Evolutionary conservation across 37 sponge, comb jelly and placozoan species (phyloP), one percentile per base, ranked within the genome.

Genomic region (Halisarca cf. caerulea): DNA sequence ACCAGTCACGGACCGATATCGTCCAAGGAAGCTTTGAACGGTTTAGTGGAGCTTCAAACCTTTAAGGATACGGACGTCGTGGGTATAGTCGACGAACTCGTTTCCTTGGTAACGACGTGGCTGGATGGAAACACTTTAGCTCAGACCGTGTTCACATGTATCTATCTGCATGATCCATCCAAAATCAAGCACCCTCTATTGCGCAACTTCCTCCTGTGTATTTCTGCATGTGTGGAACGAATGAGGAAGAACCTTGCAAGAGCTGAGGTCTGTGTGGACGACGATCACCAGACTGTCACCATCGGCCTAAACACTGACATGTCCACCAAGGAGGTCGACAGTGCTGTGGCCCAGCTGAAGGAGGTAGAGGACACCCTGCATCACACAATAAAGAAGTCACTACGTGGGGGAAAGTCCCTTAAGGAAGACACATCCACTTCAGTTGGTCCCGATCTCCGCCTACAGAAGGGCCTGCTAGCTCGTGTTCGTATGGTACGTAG

Each of bases 131-230:
- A 97, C 84, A 92, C 93, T 20, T 68, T 99, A 24, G 97, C 96
- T 14, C 99, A 99, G 87, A 99, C 99, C 0, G 97, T 99, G 21
- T 95, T 93, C 84, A 95, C 99, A 0, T 93, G 97, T 82, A 77
- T 90, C 83, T 95, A 95, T 60, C 80, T 95, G 6, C 90, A 89
- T n/a, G 89, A 90, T 24, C 74, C 82, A 0, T 38, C 80, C 0
- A 28, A 37, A 18, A 68, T 95, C 0, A 85, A 95, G 66, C 70
- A 91, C 70, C 33, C 82, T 1, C 42, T 42, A n/a, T 59, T 98
- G n/a, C 77, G 88, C 17, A 35, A 79, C 6, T 85, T 92, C 77
- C 54, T 85, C 20, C 59, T 73, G 35, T 85, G 75, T 32, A 41
- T 90, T 6, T 69, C 85, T 17, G 90, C 85, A 78, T 71, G 64